A percentile compares a stretch with the other conserved stretches of the same genome.
Conservation (phyloP, 2,797 vertebrate species). For the Lagocephalus sceleratus region DNA sequence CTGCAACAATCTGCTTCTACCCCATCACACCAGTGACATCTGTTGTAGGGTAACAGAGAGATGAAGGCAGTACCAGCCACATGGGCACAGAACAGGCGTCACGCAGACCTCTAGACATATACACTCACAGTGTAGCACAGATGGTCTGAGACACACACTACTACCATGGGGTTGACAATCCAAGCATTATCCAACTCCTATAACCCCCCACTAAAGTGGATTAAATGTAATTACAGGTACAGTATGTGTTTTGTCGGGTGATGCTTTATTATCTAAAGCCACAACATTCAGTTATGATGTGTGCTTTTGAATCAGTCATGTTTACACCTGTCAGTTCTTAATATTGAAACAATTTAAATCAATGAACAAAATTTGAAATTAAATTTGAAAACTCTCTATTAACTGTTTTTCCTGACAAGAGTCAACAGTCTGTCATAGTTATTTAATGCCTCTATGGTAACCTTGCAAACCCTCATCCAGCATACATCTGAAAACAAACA, state of each 20-base stretch:
- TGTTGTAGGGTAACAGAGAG: conserved; percentile 77
- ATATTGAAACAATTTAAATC: too few relatives aligned
- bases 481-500: conserved; percentile 52
- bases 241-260: conserved; percentile 37
- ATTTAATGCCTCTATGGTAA: conserved; percentile 70
- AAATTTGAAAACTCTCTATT: conserved; percentile 55
- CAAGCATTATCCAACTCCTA: conserved; percentile 52
- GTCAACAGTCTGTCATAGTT: conserved; percentile 69
- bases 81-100: conserved; percentile 64
- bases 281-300: conserved; percentile 15
- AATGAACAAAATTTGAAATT: too few relatives aligned
- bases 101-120: conserved; percentile 51
- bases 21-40: conserved; percentile 76
- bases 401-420: conserved; percentile 63
- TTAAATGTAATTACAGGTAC: conserved; percentile 53
- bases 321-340: not conserved
- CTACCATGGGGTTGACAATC: conserved; percentile 59
- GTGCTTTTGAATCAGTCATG: conserved; percentile 14
- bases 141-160: conserved; percentile 55
- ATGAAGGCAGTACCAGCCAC: too few relatives aligned
- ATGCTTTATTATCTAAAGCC: too few relatives aligned
- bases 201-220: conserved; percentile 44
- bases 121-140: conserved; percentile 63
- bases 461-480: conserved; percentile 70
- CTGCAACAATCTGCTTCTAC: conserved; percentile 72